These are phyloP conservation scores for Alligator sinensis DNA, from an alignment of 2,113 vertebrate genomes.

Conservation along the genomic window DNA sequence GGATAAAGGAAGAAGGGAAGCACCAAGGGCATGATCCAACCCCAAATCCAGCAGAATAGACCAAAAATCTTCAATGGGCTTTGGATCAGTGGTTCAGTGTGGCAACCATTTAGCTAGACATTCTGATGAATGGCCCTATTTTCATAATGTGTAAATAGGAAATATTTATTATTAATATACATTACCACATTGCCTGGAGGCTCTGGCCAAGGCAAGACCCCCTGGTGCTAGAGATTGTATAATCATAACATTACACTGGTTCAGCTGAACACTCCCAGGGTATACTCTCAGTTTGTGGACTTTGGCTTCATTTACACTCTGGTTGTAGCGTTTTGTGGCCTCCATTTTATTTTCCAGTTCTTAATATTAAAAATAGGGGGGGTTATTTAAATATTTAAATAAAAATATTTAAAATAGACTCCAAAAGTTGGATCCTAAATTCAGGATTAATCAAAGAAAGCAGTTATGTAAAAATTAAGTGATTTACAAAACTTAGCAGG, in stretches of 20 bases:
- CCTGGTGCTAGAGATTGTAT: neutral
- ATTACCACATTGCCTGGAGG: neutral
- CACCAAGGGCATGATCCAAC: neutral
- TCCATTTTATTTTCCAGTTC: neutral
- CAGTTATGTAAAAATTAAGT: neutral
- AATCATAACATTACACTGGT: neutral
- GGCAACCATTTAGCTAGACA: neutral
- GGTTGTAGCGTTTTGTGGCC: neutral
- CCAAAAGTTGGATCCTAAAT: neutral
- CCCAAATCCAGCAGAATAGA: neutral
- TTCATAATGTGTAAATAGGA: neutral
- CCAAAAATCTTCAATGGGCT: fast-evolving
- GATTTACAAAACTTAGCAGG: neutral
- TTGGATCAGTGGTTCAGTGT: neutral
- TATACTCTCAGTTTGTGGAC: neutral
- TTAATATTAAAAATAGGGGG: neutral
- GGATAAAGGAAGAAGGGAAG: neutral
- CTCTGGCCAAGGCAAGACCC: neutral
- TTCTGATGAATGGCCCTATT: neutral
- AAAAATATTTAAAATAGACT: no score
- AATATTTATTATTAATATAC: neutral
- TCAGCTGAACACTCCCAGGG: neutral
- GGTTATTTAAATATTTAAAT: no score
- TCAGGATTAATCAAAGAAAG: neutral
- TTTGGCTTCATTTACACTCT: neutral